These are phyloP conservation scores for Psammodynastes pulverulentus DNA, from an alignment of 2,113 vertebrate species.

Conservation along the genomic window DNA sequence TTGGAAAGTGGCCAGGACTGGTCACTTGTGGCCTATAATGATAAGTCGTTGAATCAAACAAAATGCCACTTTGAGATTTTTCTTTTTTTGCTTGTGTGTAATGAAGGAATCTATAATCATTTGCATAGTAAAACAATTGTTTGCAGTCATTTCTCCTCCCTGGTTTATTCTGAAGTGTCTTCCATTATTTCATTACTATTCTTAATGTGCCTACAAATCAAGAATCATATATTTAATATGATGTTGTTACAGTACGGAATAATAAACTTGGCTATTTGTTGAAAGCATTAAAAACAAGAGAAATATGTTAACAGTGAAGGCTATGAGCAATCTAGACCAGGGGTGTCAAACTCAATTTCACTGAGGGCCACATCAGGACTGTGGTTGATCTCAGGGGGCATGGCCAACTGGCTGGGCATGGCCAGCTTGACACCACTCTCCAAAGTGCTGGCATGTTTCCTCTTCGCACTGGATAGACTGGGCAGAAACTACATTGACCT, in stretches of 20 bases:
- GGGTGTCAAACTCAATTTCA: no score
- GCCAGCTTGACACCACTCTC: no score
- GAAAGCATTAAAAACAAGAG: background rate
- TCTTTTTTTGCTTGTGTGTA: background rate
- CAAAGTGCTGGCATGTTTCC: no score
- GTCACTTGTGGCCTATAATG: background rate
- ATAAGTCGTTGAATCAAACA: background rate
- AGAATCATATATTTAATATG: background rate
- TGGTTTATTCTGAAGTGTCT: background rate
- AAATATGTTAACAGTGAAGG: background rate
- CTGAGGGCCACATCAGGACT: no score
- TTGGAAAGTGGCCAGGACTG: background rate
- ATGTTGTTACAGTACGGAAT: background rate
- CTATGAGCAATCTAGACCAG: no score
- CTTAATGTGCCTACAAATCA: background rate
- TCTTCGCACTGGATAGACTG: no score
- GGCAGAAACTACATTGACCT: no score
- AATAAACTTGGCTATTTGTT: background rate
- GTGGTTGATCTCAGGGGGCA: no score
- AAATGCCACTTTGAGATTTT: background rate
- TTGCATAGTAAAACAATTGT: background rate
- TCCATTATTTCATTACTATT: background rate
- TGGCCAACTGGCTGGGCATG: no score
- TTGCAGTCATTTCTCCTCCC: background rate
- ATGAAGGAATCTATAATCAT: background rate